phyloP scores from a whole-genome alignment of 1,140 invertebrate genomes.

The Bradynema listronoti region DNA sequence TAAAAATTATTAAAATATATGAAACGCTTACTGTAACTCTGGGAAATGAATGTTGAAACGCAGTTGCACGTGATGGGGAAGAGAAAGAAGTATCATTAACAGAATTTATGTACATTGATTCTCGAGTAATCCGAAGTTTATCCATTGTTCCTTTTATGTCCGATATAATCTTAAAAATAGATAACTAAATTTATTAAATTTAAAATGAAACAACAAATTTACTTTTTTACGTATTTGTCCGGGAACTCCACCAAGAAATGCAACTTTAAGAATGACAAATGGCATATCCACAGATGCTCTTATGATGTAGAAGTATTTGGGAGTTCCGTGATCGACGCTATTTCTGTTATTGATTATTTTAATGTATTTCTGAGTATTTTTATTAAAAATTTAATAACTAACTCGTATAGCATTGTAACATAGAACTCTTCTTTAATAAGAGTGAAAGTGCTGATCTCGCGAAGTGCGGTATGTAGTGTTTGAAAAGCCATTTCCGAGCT shows the following conservation, averaged over 20 bases:
- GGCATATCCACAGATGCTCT: slow-evolving; percentile 23
- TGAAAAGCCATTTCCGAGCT: slow-evolving; percentile 23
- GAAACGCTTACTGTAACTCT: no score
- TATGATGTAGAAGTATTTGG: slow-evolving; percentile 32
- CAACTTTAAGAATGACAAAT: slow-evolving; percentile 37
- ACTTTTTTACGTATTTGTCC: slow-evolving; percentile 18
- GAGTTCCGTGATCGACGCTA: slow-evolving; percentile 15
- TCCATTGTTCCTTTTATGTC: no score
- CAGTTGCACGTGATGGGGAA: no score
- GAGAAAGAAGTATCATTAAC: no score
- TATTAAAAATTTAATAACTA: neutral
- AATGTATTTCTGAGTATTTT: neutral
- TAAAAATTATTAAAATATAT: no score
- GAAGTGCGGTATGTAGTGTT: slow-evolving; percentile 12
- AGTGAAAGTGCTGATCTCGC: slow-evolving; percentile 10
- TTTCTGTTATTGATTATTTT: no score
- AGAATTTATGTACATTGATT: no score
- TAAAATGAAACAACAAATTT: no score
- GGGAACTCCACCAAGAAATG: slow-evolving; percentile 36
- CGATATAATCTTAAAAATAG: no score
- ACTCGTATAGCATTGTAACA: slow-evolving; percentile 17
- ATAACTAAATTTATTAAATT: no score
- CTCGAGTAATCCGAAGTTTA: no score
- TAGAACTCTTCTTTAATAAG: slow-evolving; percentile 17
- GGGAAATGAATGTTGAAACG: no score